phyloP scores from a whole-genome alignment of 2,888 invertebrate species.

The Lycophotia porphyrea region DNA sequence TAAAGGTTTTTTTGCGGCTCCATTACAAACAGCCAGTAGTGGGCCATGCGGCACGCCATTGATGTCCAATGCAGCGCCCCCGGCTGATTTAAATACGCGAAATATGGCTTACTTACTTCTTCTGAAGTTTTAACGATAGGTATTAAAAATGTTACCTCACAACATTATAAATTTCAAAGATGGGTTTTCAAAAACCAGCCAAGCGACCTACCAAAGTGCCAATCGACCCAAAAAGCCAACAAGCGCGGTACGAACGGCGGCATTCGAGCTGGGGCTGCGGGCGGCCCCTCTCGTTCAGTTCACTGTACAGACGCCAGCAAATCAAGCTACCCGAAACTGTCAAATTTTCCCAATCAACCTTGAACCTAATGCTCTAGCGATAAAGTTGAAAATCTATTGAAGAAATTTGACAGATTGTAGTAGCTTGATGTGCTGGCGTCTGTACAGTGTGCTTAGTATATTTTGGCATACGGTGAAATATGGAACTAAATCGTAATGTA shows the following conservation, averaged over 20 bases:
- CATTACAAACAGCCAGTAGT: constrained; percentile 1
- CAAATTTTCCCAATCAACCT: no score
- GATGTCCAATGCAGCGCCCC: neutral
- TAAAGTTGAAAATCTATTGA: no score
- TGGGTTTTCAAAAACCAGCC: neutral
- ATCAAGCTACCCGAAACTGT: no score
- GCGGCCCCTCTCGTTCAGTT: constrained; percentile 17
- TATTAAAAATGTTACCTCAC: neutral
- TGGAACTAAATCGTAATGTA: constrained; percentile 13
- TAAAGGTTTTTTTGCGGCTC: constrained; percentile 35
- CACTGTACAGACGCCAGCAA: no score
- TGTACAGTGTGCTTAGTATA: constrained; percentile 11
- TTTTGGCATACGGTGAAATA: constrained; percentile 1
- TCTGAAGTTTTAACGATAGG: neutral
- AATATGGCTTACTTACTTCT: no score
- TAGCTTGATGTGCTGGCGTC: no score
- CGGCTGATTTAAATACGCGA: neutral
- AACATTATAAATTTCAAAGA: neutral
- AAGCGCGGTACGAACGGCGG: neutral
- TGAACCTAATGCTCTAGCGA: no score
- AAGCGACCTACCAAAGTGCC: neutral
- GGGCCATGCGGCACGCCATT: constrained; percentile 13
- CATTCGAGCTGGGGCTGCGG: neutral
- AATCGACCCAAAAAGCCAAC: neutral
- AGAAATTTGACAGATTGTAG: no score